Evolutionary conservation across 2,113 vertebrate genomes (phyloP).

Genomic region (Microtus pennsylvanicus): DNA sequence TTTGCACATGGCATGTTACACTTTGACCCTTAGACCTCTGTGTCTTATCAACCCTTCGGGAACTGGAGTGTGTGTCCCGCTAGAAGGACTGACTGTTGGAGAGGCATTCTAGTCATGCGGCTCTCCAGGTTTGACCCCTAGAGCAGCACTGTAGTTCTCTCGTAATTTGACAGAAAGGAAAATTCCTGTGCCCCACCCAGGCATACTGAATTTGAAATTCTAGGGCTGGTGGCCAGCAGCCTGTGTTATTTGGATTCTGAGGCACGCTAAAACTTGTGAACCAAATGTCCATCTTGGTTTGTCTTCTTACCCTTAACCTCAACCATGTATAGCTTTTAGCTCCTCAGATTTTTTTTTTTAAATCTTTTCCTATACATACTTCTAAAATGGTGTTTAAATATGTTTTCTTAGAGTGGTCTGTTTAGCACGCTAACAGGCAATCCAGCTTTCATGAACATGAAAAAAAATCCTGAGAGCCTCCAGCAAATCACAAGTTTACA

Average conservation of each 20-base stretch:
- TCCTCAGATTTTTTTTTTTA: not conserved
- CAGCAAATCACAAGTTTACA: not conserved
- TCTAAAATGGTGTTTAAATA: not conserved
- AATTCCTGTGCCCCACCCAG: not conserved
- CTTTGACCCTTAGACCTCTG: not conserved
- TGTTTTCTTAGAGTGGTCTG: not conserved
- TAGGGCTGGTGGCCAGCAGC: not conserved
- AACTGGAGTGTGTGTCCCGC: not conserved
- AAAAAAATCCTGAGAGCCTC: not conserved
- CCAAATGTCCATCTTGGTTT: not conserved
- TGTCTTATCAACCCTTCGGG: not conserved
- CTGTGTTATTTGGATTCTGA: not conserved
- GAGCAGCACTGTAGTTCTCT: not conserved
- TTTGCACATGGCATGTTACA: not conserved
- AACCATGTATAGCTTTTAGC: not conserved
- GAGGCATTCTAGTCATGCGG: not conserved
- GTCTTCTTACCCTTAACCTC: not conserved
- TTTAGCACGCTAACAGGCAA: not conserved
- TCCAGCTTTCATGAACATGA: not conserved
- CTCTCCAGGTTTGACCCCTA: not conserved
- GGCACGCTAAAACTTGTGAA: not conserved
- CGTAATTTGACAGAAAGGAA: conserved; percentile 21
- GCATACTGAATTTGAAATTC: not conserved
- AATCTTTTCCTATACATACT: not conserved
- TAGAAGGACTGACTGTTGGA: not conserved